Conservation (phyloP, 2,113 vertebrate genomes). For the Aphyosemion australe region DNA sequence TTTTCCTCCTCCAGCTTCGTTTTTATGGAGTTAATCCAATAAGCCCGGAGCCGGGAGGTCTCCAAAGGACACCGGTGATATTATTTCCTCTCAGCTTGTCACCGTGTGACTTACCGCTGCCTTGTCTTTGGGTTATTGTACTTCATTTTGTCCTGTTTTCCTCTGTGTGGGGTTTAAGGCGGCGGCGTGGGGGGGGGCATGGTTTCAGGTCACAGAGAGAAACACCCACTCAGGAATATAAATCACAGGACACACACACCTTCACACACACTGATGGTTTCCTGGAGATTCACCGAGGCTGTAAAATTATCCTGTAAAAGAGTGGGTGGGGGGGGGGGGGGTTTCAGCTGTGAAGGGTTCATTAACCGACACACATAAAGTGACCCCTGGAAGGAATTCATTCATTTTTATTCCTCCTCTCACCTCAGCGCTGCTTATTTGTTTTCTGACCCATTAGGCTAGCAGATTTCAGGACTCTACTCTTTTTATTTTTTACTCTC, state of each 20-base stretch:
- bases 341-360: constrained; percentile 55
- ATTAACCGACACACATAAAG: constrained; percentile 61
- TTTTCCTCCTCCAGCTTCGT: background rate
- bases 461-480: constrained; percentile 41
- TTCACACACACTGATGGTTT: constrained; percentile 49
- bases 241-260: constrained; percentile 48
- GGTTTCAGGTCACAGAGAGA: constrained; percentile 23
- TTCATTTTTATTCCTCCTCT: constrained; percentile 67
- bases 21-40: constrained; percentile 7
- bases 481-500: constrained; percentile 4
- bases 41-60: background rate
- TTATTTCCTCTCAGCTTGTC: constrained; percentile 10
- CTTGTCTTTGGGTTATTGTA: background rate
- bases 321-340: constrained; percentile 12
- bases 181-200: constrained; percentile 21
- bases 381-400: constrained; percentile 60
- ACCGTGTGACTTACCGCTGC: background rate
- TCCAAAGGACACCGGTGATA: background rate
- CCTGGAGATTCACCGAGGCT: constrained; percentile 54
- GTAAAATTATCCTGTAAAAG: constrained; percentile 70
- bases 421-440: constrained; percentile 68
- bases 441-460: constrained; percentile 68
- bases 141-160: constrained; percentile 45
- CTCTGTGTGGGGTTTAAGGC: constrained; percentile 22
- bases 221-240: constrained; percentile 5